Percentiles rank a stretch among this genome's conserved stretches.
These are phyloP conservation scores for Drosophila sp. DNA, from an alignment of 1,140 invertebrate species.

Conservation along the genomic window DNA sequence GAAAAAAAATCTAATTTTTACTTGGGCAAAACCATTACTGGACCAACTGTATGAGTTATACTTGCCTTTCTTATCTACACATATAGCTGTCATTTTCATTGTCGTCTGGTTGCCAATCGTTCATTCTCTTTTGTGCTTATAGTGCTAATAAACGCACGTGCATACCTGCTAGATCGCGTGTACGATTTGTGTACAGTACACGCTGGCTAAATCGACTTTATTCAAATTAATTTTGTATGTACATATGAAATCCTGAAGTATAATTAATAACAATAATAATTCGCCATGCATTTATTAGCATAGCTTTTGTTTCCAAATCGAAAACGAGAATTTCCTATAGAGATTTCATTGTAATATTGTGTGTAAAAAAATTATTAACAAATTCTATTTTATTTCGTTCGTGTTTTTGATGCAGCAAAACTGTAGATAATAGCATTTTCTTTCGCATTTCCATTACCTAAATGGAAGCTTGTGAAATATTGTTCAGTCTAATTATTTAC, in stretches of 20 bases:
- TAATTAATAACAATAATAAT: no score
- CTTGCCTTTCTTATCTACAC: not conserved
- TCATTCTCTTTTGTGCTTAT: constrained; percentile 8
- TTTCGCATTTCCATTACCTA: constrained; percentile 18
- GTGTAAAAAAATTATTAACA: constrained; percentile 74
- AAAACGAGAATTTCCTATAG: not conserved
- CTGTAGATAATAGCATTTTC: constrained; percentile 33
- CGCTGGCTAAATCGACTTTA: not conserved
- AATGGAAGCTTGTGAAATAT: constrained; percentile 36
- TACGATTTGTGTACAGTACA: constrained; percentile 1
- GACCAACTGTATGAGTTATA: not conserved
- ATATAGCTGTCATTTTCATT: constrained; percentile 17
- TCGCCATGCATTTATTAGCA: constrained; percentile 1
- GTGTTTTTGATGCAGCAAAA: constrained; percentile 66
- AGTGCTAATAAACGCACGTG: constrained; percentile 16
- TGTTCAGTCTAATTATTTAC: constrained; percentile 62
- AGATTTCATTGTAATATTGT: constrained; percentile 1
- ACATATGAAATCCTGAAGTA: no score
- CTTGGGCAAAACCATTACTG: no score
- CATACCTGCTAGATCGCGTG: constrained; percentile 35
- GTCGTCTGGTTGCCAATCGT: constrained; percentile 13
- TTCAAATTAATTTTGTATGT: no score
- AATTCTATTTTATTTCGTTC: constrained; percentile 79
- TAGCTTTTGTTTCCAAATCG: not conserved
- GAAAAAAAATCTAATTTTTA: no score